Evolutionary conservation across 2,888 invertebrate species (phyloP).

Genomic region (Mongoloraphidia duomilia): DNA sequence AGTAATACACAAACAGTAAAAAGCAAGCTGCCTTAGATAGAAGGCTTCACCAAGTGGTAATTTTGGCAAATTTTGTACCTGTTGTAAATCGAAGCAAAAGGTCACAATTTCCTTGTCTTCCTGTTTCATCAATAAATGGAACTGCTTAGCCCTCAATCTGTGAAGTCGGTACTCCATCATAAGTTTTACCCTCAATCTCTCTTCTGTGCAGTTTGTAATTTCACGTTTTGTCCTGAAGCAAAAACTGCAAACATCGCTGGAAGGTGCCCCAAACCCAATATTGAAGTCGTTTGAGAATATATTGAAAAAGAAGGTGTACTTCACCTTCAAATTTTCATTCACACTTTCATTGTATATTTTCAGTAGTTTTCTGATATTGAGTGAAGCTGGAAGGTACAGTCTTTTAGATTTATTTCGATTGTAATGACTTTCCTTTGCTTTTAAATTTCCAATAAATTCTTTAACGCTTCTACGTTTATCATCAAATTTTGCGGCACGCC

Average conservation of each 20-base stretch:
- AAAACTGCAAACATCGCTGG: too few relatives aligned
- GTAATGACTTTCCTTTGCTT: too few relatives aligned
- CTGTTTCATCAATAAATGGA: conserved; percentile 13
- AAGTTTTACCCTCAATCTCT: conserved; percentile 10
- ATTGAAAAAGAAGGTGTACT: neutral
- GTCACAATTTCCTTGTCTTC: conserved; percentile 8
- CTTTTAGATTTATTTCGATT: too few relatives aligned
- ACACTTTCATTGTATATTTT: too few relatives aligned
- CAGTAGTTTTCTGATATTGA: too few relatives aligned
- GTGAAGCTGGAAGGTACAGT: too few relatives aligned
- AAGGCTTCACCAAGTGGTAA: conserved; percentile 18
- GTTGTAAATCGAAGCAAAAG: conserved; percentile 19
- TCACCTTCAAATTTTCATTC: neutral
- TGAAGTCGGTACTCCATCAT: conserved; percentile 14
- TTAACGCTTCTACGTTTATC: too few relatives aligned
- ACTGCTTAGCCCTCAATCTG: conserved; percentile 14
- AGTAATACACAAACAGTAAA: conserved; percentile 16
- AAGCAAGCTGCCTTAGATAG: conserved; percentile 16
- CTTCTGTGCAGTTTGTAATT: conserved; percentile 13
- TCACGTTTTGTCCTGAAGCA: conserved; percentile 12
- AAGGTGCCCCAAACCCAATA: too few relatives aligned
- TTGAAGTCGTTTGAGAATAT: too few relatives aligned
- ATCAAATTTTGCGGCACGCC: too few relatives aligned
- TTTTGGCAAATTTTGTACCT: conserved; percentile 15
- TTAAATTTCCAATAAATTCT: too few relatives aligned